Evolutionary conservation across 2,113 vertebrate genomes (phyloP).

Genomic region (Thryonomys swinderianus): DNA sequence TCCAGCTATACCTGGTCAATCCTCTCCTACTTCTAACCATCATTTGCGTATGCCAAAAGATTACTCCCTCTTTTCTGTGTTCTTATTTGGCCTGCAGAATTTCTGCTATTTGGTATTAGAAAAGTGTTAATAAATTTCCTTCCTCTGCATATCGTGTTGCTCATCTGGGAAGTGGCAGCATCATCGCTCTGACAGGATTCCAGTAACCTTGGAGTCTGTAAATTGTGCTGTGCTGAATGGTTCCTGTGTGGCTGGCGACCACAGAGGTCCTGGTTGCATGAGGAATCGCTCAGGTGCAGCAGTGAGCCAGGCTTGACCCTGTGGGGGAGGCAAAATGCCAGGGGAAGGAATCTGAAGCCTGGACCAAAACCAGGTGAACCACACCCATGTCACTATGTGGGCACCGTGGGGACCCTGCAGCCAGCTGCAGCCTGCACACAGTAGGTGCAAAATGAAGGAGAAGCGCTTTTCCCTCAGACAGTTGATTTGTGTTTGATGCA

Average conservation of each 20-base stretch:
- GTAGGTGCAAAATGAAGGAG: background rate
- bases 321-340: background rate
- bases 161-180: background rate
- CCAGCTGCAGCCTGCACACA: background rate
- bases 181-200: background rate
- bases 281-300: background rate
- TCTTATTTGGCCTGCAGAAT: background rate
- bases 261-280: background rate
- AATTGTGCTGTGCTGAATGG: background rate
- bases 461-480: background rate
- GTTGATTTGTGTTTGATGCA: background rate
- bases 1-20: background rate
- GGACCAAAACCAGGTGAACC: background rate
- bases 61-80: no score
- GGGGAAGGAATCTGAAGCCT: background rate
- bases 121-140: background rate
- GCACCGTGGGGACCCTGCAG: rapidly evolving
- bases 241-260: background rate
- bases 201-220: background rate
- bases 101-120: background rate
- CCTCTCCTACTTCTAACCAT: background rate
- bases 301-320: background rate
- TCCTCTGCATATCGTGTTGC: background rate
- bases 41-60: background rate
- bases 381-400: background rate